A percentile compares a stretch with the other conserved stretches of the same genome.
Evolutionary conservation across 2,797 vertebrate species (phyloP).

Genomic region (Mycteria americana): DNA sequence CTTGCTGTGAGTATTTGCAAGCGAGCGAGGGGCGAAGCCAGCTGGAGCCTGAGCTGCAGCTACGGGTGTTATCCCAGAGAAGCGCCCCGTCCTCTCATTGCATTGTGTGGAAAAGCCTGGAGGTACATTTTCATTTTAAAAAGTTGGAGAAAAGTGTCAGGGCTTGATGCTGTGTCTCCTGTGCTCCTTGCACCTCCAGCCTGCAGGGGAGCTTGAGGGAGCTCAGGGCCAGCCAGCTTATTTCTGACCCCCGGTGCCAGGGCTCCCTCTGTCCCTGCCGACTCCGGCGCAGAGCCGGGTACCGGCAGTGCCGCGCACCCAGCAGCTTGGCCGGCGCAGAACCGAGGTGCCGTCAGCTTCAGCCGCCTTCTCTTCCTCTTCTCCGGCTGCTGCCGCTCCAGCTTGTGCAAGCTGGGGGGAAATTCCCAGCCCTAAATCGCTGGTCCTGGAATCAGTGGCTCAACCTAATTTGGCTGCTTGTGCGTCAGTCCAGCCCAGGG

Average conservation of each 20-base stretch:
- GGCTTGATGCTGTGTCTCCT: background rate
- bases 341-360: background rate
- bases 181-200: background rate
- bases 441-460: background rate
- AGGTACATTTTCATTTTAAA: background rate
- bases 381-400: background rate
- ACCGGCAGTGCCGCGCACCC: rapidly evolving
- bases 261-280: background rate
- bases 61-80: background rate
- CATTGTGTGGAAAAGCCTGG: background rate
- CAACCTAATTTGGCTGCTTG: background rate
- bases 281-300: background rate
- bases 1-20: background rate
- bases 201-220: background rate
- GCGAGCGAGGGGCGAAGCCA: rapidly evolving
- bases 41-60: background rate
- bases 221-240: background rate
- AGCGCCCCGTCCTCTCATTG: background rate
- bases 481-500: rapidly evolving
- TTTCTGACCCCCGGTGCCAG: background rate
- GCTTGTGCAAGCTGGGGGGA: background rate
- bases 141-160: background rate
- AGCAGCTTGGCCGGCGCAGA: background rate
- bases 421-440: rapidly evolving
- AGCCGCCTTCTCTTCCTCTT: background rate